Evolutionary conservation across 2,113 vertebrate genomes (phyloP).

Genomic region (Chionis minor): DNA sequence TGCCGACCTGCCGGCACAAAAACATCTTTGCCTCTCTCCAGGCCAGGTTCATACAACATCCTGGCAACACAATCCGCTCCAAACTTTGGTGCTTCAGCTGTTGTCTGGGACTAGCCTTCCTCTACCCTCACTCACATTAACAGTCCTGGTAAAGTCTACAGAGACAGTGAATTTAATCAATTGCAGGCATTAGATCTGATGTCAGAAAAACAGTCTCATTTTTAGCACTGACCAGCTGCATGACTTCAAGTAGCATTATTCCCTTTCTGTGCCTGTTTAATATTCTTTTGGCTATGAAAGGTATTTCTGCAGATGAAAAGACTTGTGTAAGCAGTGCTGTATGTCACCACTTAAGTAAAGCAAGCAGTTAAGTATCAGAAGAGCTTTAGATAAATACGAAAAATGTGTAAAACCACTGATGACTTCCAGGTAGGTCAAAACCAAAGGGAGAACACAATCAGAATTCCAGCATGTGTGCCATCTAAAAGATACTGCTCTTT

Average conservation of each 20-base stretch:
- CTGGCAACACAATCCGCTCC: not conserved
- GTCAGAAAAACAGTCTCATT: not conserved
- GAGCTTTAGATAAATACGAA: not conserved
- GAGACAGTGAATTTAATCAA: not conserved
- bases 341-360: not conserved
- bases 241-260: not conserved
- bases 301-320: not conserved
- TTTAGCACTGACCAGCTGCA: not conserved
- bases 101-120: not conserved
- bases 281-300: not conserved
- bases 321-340: not conserved
- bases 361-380: not conserved
- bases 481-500: not conserved
- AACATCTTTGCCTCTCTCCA: not conserved
- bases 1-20: not conserved
- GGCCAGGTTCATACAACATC: not conserved
- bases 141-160: accelerated
- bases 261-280: not conserved
- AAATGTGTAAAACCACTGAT: not conserved
- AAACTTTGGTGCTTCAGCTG: not conserved
- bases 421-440: not conserved
- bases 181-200: not conserved
- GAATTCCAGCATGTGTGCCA: not conserved
- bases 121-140: not conserved
- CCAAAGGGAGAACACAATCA: not conserved